phyloP scores from a whole-genome alignment of 2,888 invertebrate species.

The Drosophila rubida region DNA sequence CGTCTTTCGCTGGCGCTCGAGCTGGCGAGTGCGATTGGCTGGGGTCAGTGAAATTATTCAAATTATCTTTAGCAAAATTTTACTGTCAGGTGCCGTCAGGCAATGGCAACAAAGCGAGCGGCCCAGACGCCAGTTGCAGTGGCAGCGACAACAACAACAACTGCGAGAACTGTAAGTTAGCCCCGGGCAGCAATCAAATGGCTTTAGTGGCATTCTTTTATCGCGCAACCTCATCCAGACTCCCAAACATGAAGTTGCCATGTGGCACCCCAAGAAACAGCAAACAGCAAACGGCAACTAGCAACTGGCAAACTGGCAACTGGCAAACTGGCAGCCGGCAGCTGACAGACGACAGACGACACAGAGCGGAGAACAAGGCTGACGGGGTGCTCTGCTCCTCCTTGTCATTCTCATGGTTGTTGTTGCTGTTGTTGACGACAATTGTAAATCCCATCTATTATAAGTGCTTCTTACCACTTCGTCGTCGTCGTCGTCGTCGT shows the following conservation, averaged over 20 bases:
- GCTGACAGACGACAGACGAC: neutral
- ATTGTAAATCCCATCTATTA: constrained; percentile 78
- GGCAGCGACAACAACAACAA: constrained; percentile 1
- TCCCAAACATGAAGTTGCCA: constrained; percentile 50
- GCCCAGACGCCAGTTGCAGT: constrained; percentile 35
- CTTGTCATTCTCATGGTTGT: constrained; percentile 19
- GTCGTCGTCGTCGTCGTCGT: no score
- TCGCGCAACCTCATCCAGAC: constrained; percentile 56
- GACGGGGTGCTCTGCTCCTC: constrained; percentile 1
- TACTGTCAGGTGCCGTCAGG: constrained; percentile 63
- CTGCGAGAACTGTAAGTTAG: constrained; percentile 9
- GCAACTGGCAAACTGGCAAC: neutral
- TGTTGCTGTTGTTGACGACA: constrained; percentile 59
- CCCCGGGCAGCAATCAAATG: constrained; percentile 65
- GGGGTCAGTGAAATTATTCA: constrained; percentile 78
- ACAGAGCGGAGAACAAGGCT: neutral
- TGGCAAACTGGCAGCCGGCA: neutral
- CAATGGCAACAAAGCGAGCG: constrained; percentile 32
- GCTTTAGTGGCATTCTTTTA: constrained; percentile 74
- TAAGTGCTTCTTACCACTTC: constrained; percentile 78
- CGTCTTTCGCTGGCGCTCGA: constrained; percentile 26
- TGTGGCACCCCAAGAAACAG: constrained; percentile 26
- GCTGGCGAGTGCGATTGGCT: constrained; percentile 60
- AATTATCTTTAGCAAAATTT: constrained; percentile 74
- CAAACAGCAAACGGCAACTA: constrained; percentile 43